phyloP scores from a whole-genome alignment of 2,888 invertebrate species.

The Pteria penguin region DNA sequence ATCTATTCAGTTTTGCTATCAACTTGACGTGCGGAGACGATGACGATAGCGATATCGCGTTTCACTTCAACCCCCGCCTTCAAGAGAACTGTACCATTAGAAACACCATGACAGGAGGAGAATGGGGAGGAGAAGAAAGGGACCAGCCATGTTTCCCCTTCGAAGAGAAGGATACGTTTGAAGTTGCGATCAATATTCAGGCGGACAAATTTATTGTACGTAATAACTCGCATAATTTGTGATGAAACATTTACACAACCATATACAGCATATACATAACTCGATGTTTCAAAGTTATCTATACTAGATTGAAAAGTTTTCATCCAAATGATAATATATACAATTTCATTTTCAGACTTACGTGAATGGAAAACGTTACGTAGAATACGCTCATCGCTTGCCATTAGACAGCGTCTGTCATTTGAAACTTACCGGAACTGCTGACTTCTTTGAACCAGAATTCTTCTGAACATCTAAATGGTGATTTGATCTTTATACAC shows the following conservation, averaged over 20 bases:
- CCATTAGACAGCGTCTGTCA: slow-evolving; percentile 52
- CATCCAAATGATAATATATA: no score
- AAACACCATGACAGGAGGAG: slow-evolving; percentile 57
- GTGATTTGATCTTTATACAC: no score
- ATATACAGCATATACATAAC: no score
- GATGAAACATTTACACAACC: no score
- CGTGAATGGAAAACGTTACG: slow-evolving; percentile 58
- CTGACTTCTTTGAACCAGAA: slow-evolving; percentile 65
- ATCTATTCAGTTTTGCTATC: slow-evolving; percentile 56
- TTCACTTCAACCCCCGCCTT: slow-evolving; percentile 66
- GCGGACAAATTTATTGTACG: slow-evolving; percentile 57
- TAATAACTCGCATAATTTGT: no score
- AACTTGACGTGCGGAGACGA: slow-evolving; percentile 60
- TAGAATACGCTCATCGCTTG: slow-evolving; percentile 58
- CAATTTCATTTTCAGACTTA: slow-evolving; percentile 52
- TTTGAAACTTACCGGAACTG: slow-evolving; percentile 55
- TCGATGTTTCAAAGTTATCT: no score
- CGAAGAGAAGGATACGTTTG: slow-evolving; percentile 57
- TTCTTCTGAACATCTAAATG: no score
- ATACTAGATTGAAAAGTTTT: no score
- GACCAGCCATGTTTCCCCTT: slow-evolving; percentile 64
- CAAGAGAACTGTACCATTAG: slow-evolving; percentile 51
- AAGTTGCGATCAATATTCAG: slow-evolving; percentile 55
- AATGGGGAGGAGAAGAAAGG: slow-evolving; percentile 65
- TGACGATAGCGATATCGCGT: slow-evolving; percentile 57